phyloP scores from a whole-genome alignment of 1,140 invertebrate species.

The Drosophila mojavensis region DNA sequence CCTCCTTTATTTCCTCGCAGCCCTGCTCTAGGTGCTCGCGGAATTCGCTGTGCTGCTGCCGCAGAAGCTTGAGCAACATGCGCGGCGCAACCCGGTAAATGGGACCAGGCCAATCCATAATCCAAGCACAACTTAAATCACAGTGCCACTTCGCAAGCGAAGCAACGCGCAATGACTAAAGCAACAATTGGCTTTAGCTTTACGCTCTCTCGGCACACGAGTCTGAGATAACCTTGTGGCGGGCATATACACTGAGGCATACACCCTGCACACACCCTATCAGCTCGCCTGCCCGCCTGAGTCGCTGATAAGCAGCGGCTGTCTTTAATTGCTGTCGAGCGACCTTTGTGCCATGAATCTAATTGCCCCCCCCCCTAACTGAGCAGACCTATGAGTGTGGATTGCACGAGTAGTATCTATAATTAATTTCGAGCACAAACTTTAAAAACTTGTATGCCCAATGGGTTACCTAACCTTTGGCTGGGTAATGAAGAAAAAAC shows the following conservation, averaged over 20 bases:
- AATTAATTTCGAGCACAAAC: conserved; percentile 6
- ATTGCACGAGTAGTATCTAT: not conserved
- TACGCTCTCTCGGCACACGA: not conserved
- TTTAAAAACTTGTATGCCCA: not conserved
- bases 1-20: conserved; percentile 67
- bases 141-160: conserved; percentile 19
- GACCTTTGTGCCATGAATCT: not conserved
- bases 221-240: not conserved
- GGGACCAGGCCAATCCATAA: conserved; percentile 55
- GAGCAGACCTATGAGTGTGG: not conserved
- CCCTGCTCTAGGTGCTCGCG: conserved; percentile 64
- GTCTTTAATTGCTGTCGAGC: not conserved
- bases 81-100: conserved; percentile 48
- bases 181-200: conserved; percentile 3
- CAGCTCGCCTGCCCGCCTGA: not conserved
- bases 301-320: conserved; percentile 18
- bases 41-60: conserved; percentile 54
- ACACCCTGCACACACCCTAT: not conserved
- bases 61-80: conserved; percentile 69
- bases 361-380: not conserved
- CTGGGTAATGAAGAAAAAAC: not conserved
- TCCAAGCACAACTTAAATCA: conserved; percentile 11
- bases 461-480: not conserved
- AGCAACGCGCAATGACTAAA: conserved; percentile 31
- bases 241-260: conserved; percentile 5